Evolutionary conservation across 2,797 vertebrate species (phyloP).

Genomic region (Phalanger gymnotis): DNA sequence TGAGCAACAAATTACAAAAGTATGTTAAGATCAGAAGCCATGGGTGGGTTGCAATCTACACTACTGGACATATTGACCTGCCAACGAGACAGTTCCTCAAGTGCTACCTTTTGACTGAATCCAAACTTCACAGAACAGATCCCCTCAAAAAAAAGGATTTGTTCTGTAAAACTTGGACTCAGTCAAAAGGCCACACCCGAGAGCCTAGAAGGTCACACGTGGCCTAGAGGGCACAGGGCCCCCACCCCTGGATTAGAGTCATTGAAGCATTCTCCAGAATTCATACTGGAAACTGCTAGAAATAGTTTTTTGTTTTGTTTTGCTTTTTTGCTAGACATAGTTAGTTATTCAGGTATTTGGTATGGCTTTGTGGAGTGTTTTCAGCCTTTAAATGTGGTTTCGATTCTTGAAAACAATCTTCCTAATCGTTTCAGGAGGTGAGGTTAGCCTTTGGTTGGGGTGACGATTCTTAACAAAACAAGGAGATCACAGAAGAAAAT

Average conservation of each 20-base stretch:
- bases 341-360: conserved; percentile 40
- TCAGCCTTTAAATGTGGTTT: conserved; percentile 34
- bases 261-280: neutral
- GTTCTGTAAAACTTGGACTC: too few species aligned
- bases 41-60: neutral
- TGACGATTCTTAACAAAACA: neutral
- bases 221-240: too few species aligned
- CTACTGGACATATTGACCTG: neutral
- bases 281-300: conserved; percentile 47
- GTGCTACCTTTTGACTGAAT: too few species aligned
- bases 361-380: conserved; percentile 25
- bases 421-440: conserved; percentile 47
- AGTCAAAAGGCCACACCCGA: too few species aligned
- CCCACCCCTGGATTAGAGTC: neutral
- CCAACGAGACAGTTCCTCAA: too few species aligned
- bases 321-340: neutral
- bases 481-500: neutral
- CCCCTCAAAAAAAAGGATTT: too few species aligned
- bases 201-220: too few species aligned
- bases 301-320: neutral
- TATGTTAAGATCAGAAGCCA: neutral
- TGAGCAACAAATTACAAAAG: neutral
- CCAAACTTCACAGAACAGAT: too few species aligned
- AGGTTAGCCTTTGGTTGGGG: conserved; percentile 4
- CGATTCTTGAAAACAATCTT: conserved; percentile 42